Conservation (phyloP, 37 sponge, comb jelly and placozoan genomes). For the Corticium candelabrum region DNA sequence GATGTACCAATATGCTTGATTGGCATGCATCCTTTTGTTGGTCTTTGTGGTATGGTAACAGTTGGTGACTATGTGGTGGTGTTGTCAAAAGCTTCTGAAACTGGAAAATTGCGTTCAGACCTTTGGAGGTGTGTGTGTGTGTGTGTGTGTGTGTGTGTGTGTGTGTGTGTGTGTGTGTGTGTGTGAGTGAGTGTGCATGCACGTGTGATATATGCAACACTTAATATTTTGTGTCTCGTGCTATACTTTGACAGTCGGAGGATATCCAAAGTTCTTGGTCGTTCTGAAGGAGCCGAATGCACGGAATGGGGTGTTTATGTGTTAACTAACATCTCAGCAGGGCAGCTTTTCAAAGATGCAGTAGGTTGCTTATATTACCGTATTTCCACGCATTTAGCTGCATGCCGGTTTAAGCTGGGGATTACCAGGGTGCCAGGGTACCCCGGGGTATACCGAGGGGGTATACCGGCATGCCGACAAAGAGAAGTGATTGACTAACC, state of each 20-base stretch:
- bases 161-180: too few relatives aligned
- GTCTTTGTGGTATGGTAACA: background rate
- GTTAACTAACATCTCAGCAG: background rate
- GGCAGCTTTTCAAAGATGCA: background rate
- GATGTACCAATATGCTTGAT: background rate
- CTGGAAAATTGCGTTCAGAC: background rate
- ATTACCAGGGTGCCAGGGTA: too few relatives aligned
- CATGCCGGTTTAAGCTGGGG: too few relatives aligned
- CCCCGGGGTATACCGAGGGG: too few relatives aligned
- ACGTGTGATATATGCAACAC: too few relatives aligned
- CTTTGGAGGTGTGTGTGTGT: background rate
- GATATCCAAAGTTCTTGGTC: background rate
- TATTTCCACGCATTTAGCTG: too few relatives aligned
- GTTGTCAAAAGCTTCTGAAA: background rate
- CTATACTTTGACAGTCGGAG: background rate
- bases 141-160: too few relatives aligned
- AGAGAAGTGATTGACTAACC: too few relatives aligned
- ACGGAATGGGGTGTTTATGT: conserved; percentile 5
- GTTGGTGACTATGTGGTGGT: background rate
- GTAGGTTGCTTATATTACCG: too few relatives aligned
- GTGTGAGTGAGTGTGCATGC: too few relatives aligned
- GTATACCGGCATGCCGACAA: too few relatives aligned
- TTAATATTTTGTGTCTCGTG: too few relatives aligned
- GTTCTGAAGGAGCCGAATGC: background rate
- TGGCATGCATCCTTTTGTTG: conserved; percentile 1